These are phyloP conservation scores for Clepsis dumicolana DNA, from an alignment of 2,888 invertebrate genomes.

Conservation along the genomic window DNA sequence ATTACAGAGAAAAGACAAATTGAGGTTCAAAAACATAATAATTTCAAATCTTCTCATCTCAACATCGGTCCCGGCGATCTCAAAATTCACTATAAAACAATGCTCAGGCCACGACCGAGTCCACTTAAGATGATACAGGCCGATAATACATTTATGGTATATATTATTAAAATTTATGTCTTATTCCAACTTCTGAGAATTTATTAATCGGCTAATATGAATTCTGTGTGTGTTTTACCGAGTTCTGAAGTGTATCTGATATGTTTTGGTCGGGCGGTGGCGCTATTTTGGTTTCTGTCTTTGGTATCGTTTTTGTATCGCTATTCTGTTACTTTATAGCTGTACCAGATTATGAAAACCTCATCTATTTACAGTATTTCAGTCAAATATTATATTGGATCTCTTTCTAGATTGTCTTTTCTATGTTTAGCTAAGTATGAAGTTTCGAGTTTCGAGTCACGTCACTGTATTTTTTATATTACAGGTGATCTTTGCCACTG, in stretches of 20 bases:
- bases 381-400: no score
- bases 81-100: constrained; percentile 65
- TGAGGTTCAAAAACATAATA: constrained; percentile 51
- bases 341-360: no score
- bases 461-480: no score
- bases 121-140: constrained; percentile 70
- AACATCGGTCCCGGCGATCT: constrained; percentile 65
- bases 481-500: no score
- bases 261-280: constrained; percentile 52
- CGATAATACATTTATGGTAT: constrained; percentile 75
- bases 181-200: constrained; percentile 81
- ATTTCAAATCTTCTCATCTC: constrained; percentile 56
- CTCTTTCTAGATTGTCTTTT: no score
- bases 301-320: constrained; percentile 30
- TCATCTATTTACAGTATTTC: no score
- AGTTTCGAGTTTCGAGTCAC: no score
- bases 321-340: constrained; percentile 19
- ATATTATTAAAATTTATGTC: constrained; percentile 85
- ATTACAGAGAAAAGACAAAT: constrained; percentile 26
- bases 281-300: constrained; percentile 34
- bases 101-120: constrained; percentile 54
- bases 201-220: constrained; percentile 85
- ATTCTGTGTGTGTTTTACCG: constrained; percentile 75
- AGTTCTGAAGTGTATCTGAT: constrained; percentile 65
- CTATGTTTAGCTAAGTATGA: no score